A percentile compares a stretch with the other conserved stretches of the same genome.
Conservation (phyloP, 2,888 invertebrate species). For the Papilio demoleus region DNA sequence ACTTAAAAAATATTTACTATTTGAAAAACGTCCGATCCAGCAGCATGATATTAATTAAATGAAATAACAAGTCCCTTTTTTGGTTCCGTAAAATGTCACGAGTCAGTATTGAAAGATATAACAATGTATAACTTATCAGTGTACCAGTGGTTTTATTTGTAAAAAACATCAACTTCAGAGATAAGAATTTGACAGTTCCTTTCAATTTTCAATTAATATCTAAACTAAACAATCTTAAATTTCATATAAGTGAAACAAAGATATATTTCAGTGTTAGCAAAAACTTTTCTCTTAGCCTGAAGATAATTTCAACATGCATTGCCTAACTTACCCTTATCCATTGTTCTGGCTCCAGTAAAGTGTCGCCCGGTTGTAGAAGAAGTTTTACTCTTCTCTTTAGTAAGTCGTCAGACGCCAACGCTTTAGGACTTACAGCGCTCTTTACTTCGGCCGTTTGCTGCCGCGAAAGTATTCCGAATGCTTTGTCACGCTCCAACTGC, state of each 20-base stretch:
- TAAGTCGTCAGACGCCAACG: conserved; percentile 61
- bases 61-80: neutral
- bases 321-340: conserved; percentile 72
- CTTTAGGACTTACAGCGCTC: conserved; percentile 60
- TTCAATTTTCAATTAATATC: neutral
- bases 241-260: neutral
- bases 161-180: neutral
- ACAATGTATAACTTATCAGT: neutral
- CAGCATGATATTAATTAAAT: neutral
- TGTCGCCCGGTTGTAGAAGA: conserved; percentile 79
- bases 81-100: neutral
- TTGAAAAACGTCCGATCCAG: neutral
- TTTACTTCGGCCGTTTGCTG: conserved; percentile 72
- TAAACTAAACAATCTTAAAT: neutral
- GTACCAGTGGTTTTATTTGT: neutral
- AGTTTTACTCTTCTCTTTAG: conserved; percentile 77
- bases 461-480: conserved; percentile 73
- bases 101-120: neutral
- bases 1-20: neutral
- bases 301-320: conserved; percentile 14
- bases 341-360: conserved; percentile 74
- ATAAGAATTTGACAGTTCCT: neutral
- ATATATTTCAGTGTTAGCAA: neutral
- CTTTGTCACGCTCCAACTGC: conserved; percentile 76
- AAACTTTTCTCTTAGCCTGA: neutral